phyloP scores from a whole-genome alignment of 2,888 invertebrate species.

The Julus scanicus region DNA sequence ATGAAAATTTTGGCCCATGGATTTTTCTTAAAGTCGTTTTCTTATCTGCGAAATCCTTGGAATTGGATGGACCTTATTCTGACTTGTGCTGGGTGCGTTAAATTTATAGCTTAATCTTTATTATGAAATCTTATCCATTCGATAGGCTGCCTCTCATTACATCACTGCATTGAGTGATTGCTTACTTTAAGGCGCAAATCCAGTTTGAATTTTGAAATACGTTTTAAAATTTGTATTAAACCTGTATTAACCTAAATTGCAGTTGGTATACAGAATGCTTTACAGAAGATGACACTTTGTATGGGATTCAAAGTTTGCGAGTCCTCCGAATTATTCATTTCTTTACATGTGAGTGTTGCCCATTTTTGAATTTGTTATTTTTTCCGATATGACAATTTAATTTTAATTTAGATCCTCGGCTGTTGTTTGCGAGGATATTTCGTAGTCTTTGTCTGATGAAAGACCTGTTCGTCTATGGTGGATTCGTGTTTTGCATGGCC shows the following conservation, averaged over 20 bases:
- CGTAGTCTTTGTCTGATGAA: not conserved
- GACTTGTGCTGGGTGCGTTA: conserved; percentile 17
- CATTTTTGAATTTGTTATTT: not conserved
- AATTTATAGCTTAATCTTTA: not conserved
- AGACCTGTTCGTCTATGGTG: conserved; percentile 21
- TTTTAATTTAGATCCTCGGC: conserved; percentile 39
- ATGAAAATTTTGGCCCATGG: conserved; percentile 41
- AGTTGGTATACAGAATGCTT: not conserved
- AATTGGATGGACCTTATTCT: conserved; percentile 44
- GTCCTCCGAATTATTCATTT: conserved; percentile 7
- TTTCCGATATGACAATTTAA: not conserved
- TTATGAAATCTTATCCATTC: not conserved
- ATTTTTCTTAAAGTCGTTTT: conserved; percentile 37
- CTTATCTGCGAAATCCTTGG: conserved; percentile 51
- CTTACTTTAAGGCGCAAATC: not conserved
- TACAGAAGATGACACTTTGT: not conserved
- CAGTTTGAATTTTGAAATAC: no score
- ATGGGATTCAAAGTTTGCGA: not conserved
- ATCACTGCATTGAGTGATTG: not conserved
- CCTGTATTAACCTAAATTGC: not conserved
- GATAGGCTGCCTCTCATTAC: no score
- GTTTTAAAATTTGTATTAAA: no score
- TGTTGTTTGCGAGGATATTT: conserved; percentile 36
- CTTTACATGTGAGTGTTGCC: not conserved
- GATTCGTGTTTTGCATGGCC: not conserved